Evolutionary conservation across 1,140 invertebrate species (phyloP).

Genomic region (Mya arenaria): DNA sequence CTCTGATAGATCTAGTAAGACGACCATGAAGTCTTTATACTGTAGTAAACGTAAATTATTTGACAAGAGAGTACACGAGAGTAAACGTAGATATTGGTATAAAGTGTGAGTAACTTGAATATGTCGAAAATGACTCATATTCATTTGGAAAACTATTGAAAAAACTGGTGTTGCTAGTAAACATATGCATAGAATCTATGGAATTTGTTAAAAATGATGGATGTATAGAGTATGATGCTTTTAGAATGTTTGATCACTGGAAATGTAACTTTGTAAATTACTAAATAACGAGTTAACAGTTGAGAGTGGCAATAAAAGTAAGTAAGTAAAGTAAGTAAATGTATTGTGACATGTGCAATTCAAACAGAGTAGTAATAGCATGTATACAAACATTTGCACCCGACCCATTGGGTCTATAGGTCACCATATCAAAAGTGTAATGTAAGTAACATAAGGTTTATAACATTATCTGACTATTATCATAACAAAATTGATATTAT

Average conservation of each 20-base stretch:
- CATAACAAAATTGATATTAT: no score
- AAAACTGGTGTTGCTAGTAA: not conserved
- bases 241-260: not conserved
- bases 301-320: not conserved
- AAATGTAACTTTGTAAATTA: not conserved
- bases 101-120: not conserved
- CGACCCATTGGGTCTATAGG: no score
- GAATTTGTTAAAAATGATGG: not conserved
- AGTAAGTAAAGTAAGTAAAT: no score
- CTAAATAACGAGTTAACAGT: constrained; percentile 1
- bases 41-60: constrained; percentile 1
- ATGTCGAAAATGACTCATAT: constrained; percentile 5
- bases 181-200: not conserved
- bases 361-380: no score
- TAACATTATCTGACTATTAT: no score
- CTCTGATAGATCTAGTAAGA: not conserved
- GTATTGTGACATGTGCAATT: no score
- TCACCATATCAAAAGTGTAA: no score
- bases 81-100: not conserved
- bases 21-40: not conserved
- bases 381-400: no score
- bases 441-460: no score
- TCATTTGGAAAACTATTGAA: constrained; percentile 26
- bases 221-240: not conserved
- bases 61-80: not conserved